phyloP scores from a whole-genome alignment of 1,140 invertebrate species.

The Drosophila murphyi region DNA sequence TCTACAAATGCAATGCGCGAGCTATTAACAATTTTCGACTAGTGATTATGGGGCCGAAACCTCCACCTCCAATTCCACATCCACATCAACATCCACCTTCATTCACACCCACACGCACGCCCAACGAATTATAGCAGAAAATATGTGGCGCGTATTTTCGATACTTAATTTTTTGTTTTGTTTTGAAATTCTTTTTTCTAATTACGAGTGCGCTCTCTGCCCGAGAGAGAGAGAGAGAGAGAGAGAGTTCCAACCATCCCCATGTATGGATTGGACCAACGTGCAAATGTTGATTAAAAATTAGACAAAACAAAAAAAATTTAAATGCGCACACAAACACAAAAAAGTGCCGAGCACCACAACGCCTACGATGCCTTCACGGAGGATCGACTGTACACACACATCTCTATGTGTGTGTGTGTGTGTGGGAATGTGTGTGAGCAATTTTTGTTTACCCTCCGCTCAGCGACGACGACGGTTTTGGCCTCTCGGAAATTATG shows the following conservation, averaged over 20 bases:
- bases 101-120: slow-evolving; percentile 44
- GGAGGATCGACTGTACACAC: slow-evolving; percentile 47
- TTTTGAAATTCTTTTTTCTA: slow-evolving; percentile 71
- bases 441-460: slow-evolving; percentile 71
- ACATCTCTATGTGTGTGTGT: slow-evolving; percentile 39
- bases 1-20: slow-evolving; percentile 64
- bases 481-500: slow-evolving; percentile 63
- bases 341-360: slow-evolving; percentile 14
- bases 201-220: slow-evolving; percentile 63
- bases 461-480: slow-evolving; percentile 46
- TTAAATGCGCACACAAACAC: slow-evolving; percentile 32
- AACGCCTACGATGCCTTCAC: slow-evolving; percentile 73
- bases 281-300: slow-evolving; percentile 83
- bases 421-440: slow-evolving; percentile 45
- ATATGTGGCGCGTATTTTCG: slow-evolving; percentile 39
- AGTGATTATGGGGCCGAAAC: slow-evolving; percentile 48
- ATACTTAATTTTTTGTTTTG: slow-evolving; percentile 61
- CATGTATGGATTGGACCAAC: slow-evolving; percentile 82
- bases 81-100: slow-evolving; percentile 12
- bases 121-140: slow-evolving; percentile 54
- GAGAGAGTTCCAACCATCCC: slow-evolving; percentile 65
- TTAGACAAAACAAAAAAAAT: slow-evolving; percentile 75
- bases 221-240: background rate
- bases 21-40: slow-evolving; percentile 73
- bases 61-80: slow-evolving; percentile 26